phyloP scores from a whole-genome alignment of 2,888 invertebrate genomes.

The Tryphoninae sp. region DNA sequence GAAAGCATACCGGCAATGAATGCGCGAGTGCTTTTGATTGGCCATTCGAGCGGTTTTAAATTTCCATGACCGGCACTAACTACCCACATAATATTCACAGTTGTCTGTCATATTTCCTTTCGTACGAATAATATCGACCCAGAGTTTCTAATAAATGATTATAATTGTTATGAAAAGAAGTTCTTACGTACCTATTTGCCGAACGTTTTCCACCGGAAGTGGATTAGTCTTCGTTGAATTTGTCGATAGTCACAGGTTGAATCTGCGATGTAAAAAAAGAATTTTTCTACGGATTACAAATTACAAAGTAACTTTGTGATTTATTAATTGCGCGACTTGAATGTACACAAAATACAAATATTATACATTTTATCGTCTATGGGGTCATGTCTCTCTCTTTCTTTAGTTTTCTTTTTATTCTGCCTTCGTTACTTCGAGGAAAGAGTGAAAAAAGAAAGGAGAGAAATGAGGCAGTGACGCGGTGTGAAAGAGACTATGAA shows the following conservation, averaged over 20 bases:
- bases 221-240: background rate
- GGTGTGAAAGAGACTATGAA: background rate
- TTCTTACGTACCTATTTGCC: background rate
- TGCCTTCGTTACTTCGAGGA: slow-evolving; percentile 33
- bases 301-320: slow-evolving; percentile 55
- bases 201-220: background rate
- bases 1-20: too few relatives aligned
- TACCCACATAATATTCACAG: background rate
- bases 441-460: slow-evolving; percentile 36
- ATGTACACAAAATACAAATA: slow-evolving; percentile 76
- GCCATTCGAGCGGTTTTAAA: too few relatives aligned
- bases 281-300: slow-evolving; percentile 25
- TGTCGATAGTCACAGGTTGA: background rate
- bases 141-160: background rate
- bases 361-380: slow-evolving; percentile 67
- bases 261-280: background rate
- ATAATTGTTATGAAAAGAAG: background rate
- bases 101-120: slow-evolving; percentile 9
- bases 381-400: slow-evolving; percentile 24
- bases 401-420: background rate
- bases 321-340: slow-evolving; percentile 67
- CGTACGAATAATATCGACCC: background rate
- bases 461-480: slow-evolving; percentile 46
- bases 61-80: too few relatives aligned
- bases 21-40: too few relatives aligned